Percentiles rank a stretch among this genome's conserved stretches.
Conservation (phyloP, 2,888 invertebrate species). For the Nineta flava region DNA sequence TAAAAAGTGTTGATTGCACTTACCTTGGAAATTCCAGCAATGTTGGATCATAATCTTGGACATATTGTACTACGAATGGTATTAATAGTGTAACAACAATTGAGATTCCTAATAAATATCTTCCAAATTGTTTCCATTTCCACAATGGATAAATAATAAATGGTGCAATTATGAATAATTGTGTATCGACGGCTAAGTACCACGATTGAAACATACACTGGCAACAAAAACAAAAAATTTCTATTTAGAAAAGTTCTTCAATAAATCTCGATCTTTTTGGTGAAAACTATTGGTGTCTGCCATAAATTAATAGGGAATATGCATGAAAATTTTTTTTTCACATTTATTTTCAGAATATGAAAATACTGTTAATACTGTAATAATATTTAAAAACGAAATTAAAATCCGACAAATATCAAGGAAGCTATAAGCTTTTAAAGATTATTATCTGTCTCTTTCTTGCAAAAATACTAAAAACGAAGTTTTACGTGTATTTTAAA, state of each 20-base stretch:
- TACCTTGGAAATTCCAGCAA: constrained; percentile 51
- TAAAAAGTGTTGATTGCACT: constrained; percentile 21
- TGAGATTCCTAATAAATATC: constrained; percentile 31
- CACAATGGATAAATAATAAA: constrained; percentile 49
- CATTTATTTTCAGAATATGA: too few relatives aligned
- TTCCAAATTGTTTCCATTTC: constrained; percentile 42
- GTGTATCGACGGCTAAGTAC: constrained; percentile 37
- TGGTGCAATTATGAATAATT: constrained; percentile 41
- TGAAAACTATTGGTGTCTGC: too few relatives aligned
- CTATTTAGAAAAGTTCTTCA: not conserved
- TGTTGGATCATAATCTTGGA: constrained; percentile 46
- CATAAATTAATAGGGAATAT: not conserved
- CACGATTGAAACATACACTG: constrained; percentile 64
- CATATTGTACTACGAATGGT: constrained; percentile 41
- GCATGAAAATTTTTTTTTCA: too few relatives aligned
- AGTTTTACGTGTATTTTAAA: too few relatives aligned
- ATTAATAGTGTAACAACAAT: constrained; percentile 32
- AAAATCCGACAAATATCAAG: too few relatives aligned
- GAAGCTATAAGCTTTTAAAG: too few relatives aligned
- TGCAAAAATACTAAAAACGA: too few relatives aligned
- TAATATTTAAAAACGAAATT: too few relatives aligned
- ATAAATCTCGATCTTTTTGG: not conserved
- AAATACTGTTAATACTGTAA: too few relatives aligned
- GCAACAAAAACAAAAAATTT: constrained; percentile 15
- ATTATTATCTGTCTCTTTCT: too few relatives aligned